Conservation (phyloP, 2,888 invertebrate genomes). For the Caenorhabditis sp. region DNA sequence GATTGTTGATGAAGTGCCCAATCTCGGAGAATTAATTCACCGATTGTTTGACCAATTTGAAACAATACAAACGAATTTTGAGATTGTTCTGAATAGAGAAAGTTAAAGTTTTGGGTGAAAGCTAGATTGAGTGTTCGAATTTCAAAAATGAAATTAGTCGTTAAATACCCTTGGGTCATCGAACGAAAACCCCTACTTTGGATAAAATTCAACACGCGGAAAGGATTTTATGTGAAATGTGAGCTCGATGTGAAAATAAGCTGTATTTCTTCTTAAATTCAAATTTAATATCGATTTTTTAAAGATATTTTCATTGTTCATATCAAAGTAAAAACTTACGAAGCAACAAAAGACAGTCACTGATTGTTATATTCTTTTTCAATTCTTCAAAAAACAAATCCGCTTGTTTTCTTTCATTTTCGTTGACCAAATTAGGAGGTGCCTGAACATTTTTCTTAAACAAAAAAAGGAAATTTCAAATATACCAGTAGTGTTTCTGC, state of each 20-base stretch:
- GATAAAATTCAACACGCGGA: no score
- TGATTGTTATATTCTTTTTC: slow-evolving; percentile 44
- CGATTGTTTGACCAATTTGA: slow-evolving; percentile 85
- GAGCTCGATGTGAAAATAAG: not conserved
- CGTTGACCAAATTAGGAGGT: slow-evolving; percentile 50
- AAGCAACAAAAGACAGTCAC: slow-evolving; percentile 46
- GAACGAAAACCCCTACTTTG: no score
- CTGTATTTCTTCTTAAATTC: no score
- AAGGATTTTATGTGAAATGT: not conserved
- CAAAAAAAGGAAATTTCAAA: slow-evolving; percentile 2
- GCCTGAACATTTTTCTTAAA: slow-evolving; percentile 38
- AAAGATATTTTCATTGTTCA: no score
- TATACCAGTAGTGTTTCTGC: slow-evolving; percentile 58
- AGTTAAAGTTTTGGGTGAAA: not conserved
- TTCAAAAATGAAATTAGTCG: no score
- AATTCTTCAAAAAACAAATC: slow-evolving; percentile 55
- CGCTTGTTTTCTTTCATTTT: slow-evolving; percentile 55
- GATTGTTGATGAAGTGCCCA: slow-evolving; percentile 81
- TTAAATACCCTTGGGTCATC: no score
- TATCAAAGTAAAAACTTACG: slow-evolving; percentile 43
- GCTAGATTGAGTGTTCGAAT: not conserved
- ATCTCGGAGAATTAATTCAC: slow-evolving; percentile 84
- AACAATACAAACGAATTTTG: slow-evolving; percentile 82
- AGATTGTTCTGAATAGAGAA: slow-evolving; percentile 46
- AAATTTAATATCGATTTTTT: no score